phyloP scores from a whole-genome alignment of 2,113 vertebrate species.

The Chaenocephalus aceratus region DNA sequence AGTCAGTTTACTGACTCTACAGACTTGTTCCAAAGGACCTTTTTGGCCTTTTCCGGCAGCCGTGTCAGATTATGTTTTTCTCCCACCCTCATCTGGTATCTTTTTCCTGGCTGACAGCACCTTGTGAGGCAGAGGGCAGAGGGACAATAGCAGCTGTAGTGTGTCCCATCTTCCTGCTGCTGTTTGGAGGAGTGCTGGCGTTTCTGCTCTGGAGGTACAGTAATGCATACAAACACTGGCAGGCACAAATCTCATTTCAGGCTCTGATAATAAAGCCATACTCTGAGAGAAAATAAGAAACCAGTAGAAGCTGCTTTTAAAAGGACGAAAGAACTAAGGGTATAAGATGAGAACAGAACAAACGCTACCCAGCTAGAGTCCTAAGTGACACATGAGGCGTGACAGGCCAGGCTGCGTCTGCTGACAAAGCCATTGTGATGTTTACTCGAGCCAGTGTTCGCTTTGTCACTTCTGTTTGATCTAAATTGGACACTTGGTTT shows the following conservation, averaged over 20 bases:
- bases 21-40: constrained; percentile 20
- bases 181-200: constrained; percentile 62
- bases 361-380: constrained; percentile 19
- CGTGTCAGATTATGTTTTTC: constrained; percentile 34
- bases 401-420: constrained; percentile 40
- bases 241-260: constrained; percentile 56
- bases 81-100: constrained; percentile 9
- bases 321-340: not conserved
- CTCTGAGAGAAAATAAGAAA: constrained; percentile 29
- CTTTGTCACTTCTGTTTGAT: constrained; percentile 46
- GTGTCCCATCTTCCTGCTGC: constrained; percentile 74
- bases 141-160: constrained; percentile 59
- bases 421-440: constrained; percentile 56
- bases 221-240: constrained; percentile 30
- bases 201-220: constrained; percentile 80
- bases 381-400: constrained; percentile 17
- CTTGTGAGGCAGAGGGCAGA: constrained; percentile 65
- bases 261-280: constrained; percentile 43
- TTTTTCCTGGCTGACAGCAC: constrained; percentile 67
- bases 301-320: constrained; percentile 10
- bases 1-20: constrained; percentile 1
- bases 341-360: constrained; percentile 33
- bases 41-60: constrained; percentile 12
- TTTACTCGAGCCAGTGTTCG: constrained; percentile 11
- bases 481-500: constrained; percentile 33